A percentile compares a stretch with the other conserved stretches of the same genome.
phyloP scores from a whole-genome alignment of 2,888 invertebrate genomes.

The Stenotaenia linearis region DNA sequence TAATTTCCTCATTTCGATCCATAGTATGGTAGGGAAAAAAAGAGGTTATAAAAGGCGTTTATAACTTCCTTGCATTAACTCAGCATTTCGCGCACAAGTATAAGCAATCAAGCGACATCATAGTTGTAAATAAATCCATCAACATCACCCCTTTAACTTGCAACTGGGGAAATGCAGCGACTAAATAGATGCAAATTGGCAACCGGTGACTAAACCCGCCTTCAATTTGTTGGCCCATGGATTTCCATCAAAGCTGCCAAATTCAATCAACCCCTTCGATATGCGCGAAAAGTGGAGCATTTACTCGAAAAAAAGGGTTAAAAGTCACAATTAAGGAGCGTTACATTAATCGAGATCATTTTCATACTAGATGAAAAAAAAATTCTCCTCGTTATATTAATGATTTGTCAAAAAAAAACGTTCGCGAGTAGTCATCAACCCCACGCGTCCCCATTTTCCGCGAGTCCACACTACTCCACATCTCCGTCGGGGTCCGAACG shows the following conservation, averaged over 20 bases:
- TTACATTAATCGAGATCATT: neutral
- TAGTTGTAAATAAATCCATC: slow-evolving; percentile 20
- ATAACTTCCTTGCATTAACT: slow-evolving; percentile 6
- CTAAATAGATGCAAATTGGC: slow-evolving; percentile 26
- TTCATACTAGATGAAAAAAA: neutral
- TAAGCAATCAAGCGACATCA: neutral
- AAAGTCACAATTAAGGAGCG: neutral
- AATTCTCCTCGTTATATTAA: neutral
- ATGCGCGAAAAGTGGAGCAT: neutral
- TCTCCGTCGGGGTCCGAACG: slow-evolving; percentile 5
- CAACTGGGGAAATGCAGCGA: slow-evolving; percentile 26
- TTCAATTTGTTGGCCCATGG: slow-evolving; percentile 26
- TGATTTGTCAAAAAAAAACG: neutral
- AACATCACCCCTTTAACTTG: slow-evolving; percentile 6
- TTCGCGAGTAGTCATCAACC: neutral
- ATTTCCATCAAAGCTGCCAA: slow-evolving; percentile 29
- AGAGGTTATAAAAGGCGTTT: neutral
- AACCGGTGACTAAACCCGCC: slow-evolving; percentile 26
- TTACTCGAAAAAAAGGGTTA: slow-evolving; percentile 17
- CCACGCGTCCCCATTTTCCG: neutral
- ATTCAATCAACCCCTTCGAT: slow-evolving; percentile 26
- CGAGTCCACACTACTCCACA: neutral
- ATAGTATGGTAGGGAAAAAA: neutral
- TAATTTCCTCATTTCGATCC: slow-evolving; percentile 26
- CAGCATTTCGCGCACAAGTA: neutral